Evolutionary conservation across 2,113 vertebrate species (phyloP).

Genomic region (Corythaeola cristata): DNA sequence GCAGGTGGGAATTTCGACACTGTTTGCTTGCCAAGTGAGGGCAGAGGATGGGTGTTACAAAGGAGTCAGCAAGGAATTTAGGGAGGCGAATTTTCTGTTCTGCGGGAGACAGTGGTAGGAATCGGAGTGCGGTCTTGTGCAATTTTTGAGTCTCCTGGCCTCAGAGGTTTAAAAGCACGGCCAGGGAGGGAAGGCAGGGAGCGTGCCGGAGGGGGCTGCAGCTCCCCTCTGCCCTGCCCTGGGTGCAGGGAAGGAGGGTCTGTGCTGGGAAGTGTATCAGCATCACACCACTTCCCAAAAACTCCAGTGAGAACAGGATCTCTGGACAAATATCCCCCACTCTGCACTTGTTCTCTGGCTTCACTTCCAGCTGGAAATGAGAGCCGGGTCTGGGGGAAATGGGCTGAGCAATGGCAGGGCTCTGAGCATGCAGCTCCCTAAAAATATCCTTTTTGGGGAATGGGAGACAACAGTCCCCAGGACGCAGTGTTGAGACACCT

Average conservation of each 20-base stretch:
- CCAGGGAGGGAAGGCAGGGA: background rate
- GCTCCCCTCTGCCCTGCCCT: background rate
- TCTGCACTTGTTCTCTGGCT: background rate
- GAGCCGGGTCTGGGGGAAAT: background rate
- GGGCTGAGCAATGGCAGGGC: background rate
- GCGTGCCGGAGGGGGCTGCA: accelerated
- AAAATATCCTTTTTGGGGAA: background rate
- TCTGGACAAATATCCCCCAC: background rate
- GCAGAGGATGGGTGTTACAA: background rate
- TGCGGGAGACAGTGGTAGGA: background rate
- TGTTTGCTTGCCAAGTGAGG: background rate
- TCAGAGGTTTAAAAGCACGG: background rate
- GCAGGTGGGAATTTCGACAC: conserved; percentile 17
- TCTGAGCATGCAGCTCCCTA: background rate
- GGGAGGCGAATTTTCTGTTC: background rate
- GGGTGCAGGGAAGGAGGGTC: background rate
- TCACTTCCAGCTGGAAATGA: background rate
- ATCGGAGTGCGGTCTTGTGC: background rate
- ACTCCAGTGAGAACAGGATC: background rate
- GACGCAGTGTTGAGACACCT: background rate
- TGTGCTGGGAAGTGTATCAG: background rate
- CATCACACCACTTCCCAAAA: background rate
- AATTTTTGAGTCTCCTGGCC: background rate
- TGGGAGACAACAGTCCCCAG: background rate
- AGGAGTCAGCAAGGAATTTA: background rate